A percentile compares a stretch with the other conserved stretches of the same genome.
Conservation (phyloP, 2,113 vertebrate genomes). For the Podarcis raffonei region DNA sequence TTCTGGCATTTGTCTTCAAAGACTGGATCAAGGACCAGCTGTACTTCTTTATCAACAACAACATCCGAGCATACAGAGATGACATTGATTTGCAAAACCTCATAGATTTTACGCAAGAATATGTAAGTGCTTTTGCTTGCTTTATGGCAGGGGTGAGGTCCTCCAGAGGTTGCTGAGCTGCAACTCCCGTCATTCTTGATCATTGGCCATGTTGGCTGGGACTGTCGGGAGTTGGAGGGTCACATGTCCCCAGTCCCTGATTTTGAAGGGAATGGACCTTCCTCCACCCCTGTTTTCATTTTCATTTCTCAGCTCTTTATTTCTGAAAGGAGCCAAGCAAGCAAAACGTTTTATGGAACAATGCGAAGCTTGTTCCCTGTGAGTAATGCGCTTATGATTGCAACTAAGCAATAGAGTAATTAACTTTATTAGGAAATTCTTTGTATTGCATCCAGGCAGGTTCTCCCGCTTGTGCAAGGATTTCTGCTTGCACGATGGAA, state of each 20-base stretch:
- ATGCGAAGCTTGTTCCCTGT: not conserved
- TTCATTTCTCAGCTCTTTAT: conserved; percentile 18
- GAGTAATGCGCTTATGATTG: not conserved
- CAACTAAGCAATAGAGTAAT: not conserved
- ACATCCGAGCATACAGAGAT: conserved; percentile 95
- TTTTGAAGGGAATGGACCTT: conserved; percentile 12
- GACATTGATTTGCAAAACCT: conserved; percentile 99
- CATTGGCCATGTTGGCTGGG: not conserved
- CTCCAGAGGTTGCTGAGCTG: not conserved
- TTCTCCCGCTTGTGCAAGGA: too few relatives aligned
- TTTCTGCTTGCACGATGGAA: too few relatives aligned
- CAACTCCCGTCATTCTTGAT: not conserved
- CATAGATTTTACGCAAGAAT: conserved; percentile 99
- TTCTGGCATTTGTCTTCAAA: conserved; percentile 98
- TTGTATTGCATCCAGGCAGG: not conserved
- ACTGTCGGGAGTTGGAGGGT: not conserved
- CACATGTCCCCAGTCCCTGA: not conserved
- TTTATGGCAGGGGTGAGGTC: not conserved
- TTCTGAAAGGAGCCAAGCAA: conserved; percentile 24
- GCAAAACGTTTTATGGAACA: not conserved
- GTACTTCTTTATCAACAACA: conserved; percentile 99
- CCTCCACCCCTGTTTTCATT: fast-evolving
- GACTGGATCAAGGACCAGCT: conserved; percentile 99
- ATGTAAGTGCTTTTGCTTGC: conserved; percentile 81
- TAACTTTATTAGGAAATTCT: not conserved